Evolutionary conservation across 2,888 invertebrate genomes (phyloP).

Genomic region (Seira musarum): DNA sequence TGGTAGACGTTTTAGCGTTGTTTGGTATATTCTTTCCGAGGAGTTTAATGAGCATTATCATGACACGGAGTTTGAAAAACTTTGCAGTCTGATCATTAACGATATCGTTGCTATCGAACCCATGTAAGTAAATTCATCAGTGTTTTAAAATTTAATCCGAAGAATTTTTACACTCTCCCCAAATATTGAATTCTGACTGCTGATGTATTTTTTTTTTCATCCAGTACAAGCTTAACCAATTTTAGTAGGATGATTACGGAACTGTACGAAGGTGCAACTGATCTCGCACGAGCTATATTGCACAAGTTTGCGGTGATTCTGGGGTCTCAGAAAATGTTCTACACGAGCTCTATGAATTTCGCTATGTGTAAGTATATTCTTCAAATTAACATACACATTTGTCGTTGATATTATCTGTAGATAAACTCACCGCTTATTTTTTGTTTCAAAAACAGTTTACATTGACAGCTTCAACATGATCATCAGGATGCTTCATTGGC

Average conservation of each 20-base stretch:
- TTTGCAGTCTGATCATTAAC: conserved; percentile 52
- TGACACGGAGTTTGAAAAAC: conserved; percentile 43
- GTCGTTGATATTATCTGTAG: too few species aligned
- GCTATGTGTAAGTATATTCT: conserved; percentile 58
- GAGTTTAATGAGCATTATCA: conserved; percentile 47
- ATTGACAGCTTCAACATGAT: conserved; percentile 55
- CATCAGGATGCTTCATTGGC: conserved; percentile 47
- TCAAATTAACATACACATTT: neutral
- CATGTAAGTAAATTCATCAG: too few species aligned
- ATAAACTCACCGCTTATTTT: too few species aligned
- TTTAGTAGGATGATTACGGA: conserved; percentile 42
- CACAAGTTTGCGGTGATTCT: conserved; percentile 57
- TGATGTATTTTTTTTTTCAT: too few species aligned
- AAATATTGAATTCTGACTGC: too few species aligned
- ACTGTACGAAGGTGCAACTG: conserved; percentile 50
- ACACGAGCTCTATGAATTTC: conserved; percentile 53
- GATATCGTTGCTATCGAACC: conserved; percentile 48
- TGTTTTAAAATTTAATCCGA: too few species aligned
- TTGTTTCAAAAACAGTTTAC: too few species aligned
- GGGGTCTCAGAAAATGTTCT: conserved; percentile 46
- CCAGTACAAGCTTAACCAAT: conserved; percentile 35
- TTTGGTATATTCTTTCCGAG: conserved; percentile 45
- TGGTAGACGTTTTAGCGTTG: conserved; percentile 35
- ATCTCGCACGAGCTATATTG: conserved; percentile 48
- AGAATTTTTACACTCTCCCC: too few species aligned